Conservation (phyloP, 2,113 vertebrate species). For the Clarias gariepinus region DNA sequence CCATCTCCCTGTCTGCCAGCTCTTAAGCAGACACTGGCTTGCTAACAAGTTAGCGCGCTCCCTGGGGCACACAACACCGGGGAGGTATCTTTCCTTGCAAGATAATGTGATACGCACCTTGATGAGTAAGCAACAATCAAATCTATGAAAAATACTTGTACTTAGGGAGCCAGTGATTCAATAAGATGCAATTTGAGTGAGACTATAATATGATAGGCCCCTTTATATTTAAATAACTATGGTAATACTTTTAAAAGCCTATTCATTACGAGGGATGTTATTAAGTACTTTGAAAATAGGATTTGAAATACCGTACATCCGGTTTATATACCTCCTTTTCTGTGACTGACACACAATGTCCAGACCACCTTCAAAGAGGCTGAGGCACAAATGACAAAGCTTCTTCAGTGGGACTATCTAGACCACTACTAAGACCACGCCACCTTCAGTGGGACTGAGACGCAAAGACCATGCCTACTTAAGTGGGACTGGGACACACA, state of each 20-base stretch:
- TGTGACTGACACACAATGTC: neutral
- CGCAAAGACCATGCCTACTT: neutral
- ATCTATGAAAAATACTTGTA: neutral
- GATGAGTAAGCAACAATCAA: neutral
- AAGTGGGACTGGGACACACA: neutral
- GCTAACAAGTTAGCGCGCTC: slow-evolving; percentile 1
- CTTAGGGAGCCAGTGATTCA: neutral
- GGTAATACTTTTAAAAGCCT: neutral
- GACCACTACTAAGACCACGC: too few species aligned
- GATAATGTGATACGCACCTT: neutral
- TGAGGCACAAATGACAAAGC: neutral
- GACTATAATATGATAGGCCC: neutral
- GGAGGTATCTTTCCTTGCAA: neutral
- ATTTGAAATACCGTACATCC: neutral
- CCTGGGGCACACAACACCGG: slow-evolving; percentile 38
- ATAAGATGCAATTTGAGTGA: neutral
- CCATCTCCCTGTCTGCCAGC: slow-evolving; percentile 53
- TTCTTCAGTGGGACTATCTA: too few species aligned
- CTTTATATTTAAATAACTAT: neutral
- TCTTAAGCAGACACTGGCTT: slow-evolving; percentile 53
- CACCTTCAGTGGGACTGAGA: neutral
- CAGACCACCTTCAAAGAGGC: neutral
- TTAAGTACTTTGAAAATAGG: neutral
- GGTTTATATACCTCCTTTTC: neutral
- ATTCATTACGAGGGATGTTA: neutral